Conservation (phyloP, 2,797 vertebrate species). For the Peromyscus eremicus region DNA sequence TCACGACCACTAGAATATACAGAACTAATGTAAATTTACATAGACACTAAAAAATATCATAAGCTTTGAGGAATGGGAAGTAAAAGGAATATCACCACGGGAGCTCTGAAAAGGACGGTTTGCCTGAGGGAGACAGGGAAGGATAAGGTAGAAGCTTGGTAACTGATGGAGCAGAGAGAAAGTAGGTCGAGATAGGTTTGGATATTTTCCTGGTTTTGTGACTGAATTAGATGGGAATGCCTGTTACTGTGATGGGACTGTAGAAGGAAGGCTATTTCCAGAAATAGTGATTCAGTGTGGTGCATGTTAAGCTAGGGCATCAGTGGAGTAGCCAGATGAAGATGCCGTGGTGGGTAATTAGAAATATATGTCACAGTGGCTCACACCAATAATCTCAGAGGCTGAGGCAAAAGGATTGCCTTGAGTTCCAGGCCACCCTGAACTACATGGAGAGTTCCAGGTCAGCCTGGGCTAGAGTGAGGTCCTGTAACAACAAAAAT, state of each 20-base stretch:
- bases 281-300: neutral
- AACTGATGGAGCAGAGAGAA: neutral
- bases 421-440: neutral
- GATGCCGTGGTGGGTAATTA: neutral
- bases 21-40: slow-evolving; percentile 39
- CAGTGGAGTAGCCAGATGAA: neutral
- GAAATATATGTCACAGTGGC: neutral
- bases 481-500: neutral
- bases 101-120: neutral
- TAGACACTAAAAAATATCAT: slow-evolving; percentile 22
- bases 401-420: neutral
- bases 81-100: neutral
- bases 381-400: neutral
- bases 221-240: neutral
- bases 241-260: neutral
- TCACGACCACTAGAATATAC: slow-evolving; percentile 31
- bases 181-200: neutral
- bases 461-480: neutral
- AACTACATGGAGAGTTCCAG: neutral
- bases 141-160: neutral
- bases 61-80: neutral
- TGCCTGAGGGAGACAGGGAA: neutral
- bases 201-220: neutral
- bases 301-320: neutral
- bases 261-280: neutral